These are phyloP conservation scores for Apis dorsata DNA, from an alignment of 1,140 invertebrate genomes.

Conservation along the genomic window DNA sequence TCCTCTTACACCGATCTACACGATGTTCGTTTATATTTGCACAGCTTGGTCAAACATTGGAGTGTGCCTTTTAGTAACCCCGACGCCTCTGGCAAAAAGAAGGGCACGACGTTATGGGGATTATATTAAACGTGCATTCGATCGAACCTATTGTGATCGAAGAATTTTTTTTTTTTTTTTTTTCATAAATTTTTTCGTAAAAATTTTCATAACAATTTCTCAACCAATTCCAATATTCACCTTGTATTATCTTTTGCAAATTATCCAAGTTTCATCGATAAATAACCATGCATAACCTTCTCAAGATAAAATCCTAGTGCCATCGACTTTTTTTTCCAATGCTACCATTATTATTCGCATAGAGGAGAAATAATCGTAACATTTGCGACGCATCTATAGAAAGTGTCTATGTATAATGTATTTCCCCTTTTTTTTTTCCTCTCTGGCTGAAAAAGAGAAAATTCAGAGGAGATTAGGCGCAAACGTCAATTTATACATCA, in stretches of 20 bases:
- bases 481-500: slow-evolving; percentile 46
- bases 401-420: slow-evolving; percentile 15
- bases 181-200: neutral
- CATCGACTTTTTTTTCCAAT: too few species aligned
- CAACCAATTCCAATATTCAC: too few species aligned
- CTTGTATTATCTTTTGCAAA: too few species aligned
- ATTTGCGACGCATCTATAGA: neutral
- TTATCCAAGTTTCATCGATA: too few species aligned
- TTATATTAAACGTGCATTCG: slow-evolving; percentile 58
- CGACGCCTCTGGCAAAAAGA: slow-evolving; percentile 72
- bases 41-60: slow-evolving; percentile 78
- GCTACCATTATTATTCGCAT: neutral
- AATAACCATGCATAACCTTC: neutral
- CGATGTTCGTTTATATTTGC: slow-evolving; percentile 76
- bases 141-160: slow-evolving; percentile 10
- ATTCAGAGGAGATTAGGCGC: slow-evolving; percentile 1
- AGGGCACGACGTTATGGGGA: slow-evolving; percentile 65
- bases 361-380: neutral
- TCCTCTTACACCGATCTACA: slow-evolving; percentile 67
- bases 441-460: neutral
- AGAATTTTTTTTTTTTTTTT: neutral
- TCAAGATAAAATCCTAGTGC: neutral
- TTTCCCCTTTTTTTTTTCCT: neutral
- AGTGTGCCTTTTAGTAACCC: slow-evolving; percentile 77
- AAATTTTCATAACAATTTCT: neutral